A percentile compares a stretch with the other conserved stretches of the same genome.
Conservation (phyloP, 2,797 vertebrate genomes). For the Champsocephalus gunnari region DNA sequence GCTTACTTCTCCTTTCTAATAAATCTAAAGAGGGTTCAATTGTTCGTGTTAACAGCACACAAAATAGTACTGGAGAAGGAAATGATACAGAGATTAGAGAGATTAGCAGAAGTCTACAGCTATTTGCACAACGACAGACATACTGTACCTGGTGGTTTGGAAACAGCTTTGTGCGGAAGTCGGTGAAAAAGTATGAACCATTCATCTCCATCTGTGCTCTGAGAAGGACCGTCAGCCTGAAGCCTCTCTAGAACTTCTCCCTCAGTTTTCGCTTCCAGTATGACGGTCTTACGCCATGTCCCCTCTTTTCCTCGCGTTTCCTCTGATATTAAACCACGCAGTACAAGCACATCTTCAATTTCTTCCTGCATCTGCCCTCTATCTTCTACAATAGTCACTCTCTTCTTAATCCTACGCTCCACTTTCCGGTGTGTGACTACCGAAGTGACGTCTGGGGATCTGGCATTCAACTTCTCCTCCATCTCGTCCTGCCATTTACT, state of each 20-base stretch:
- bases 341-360: conserved; percentile 5
- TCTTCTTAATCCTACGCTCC: conserved; percentile 41
- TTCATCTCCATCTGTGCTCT: conserved; percentile 55
- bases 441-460: conserved; percentile 19
- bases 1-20: conserved; percentile 1
- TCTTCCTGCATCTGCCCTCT: conserved; percentile 9
- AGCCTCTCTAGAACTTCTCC: conserved; percentile 13
- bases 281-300: conserved; percentile 25
- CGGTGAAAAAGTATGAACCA: conserved; percentile 78
- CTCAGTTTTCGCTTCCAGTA: conserved; percentile 16
- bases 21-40: not conserved
- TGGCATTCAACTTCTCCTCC: conserved; percentile 40
- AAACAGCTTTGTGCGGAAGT: conserved; percentile 52
- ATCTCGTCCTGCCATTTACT: conserved; percentile 53
- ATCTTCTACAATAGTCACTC: conserved; percentile 53
- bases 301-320: conserved; percentile 22
- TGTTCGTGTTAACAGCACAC: not conserved
- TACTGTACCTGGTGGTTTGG: conserved; percentile 76
- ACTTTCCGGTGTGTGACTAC: conserved; percentile 40
- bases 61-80: not conserved
- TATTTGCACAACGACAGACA: conserved; percentile 15
- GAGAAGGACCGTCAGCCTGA: conserved; percentile 13
- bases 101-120: conserved; percentile 29
- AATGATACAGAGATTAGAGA: not conserved
- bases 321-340: conserved; percentile 14